Evolutionary conservation across 2,797 vertebrate species (phyloP).

Genomic region (Propithecus deckenii): DNA sequence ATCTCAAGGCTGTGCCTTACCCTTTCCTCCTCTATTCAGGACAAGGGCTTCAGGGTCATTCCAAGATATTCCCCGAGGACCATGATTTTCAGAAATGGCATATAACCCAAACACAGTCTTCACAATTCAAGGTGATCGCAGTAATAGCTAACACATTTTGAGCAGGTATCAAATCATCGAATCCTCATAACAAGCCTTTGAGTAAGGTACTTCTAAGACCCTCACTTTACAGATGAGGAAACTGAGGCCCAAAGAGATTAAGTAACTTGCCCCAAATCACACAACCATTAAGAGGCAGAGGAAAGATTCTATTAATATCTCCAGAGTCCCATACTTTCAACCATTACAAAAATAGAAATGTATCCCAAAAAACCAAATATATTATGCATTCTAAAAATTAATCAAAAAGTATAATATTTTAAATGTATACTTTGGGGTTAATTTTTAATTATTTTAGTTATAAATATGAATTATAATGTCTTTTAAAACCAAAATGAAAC

Average conservation of each 20-base stretch:
- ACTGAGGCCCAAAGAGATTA: not conserved
- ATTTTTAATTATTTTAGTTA: not conserved
- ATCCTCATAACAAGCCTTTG: not conserved
- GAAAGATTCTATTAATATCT: not conserved
- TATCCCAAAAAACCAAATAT: not conserved
- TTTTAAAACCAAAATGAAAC: conserved; percentile 13
- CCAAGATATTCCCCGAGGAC: not conserved
- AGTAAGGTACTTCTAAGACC: not conserved
- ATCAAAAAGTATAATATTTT: not conserved
- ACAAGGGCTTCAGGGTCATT: not conserved
- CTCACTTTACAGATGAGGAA: not conserved
- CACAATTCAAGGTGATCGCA: not conserved
- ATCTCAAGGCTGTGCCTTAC: not conserved
- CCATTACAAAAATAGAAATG: not conserved
- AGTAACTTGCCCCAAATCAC: not conserved
- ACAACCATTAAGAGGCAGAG: not conserved
- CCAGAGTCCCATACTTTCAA: not conserved
- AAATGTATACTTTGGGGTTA: not conserved
- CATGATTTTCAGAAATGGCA: not conserved
- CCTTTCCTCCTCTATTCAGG: not conserved
- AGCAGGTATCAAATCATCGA: not conserved
- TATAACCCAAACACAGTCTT: not conserved
- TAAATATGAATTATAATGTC: not conserved
- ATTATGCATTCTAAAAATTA: not conserved
- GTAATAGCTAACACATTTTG: not conserved